These are phyloP conservation scores for Drosophila hawaiiensis DNA, from an alignment of 2,888 invertebrate genomes.

Conservation along the genomic window DNA sequence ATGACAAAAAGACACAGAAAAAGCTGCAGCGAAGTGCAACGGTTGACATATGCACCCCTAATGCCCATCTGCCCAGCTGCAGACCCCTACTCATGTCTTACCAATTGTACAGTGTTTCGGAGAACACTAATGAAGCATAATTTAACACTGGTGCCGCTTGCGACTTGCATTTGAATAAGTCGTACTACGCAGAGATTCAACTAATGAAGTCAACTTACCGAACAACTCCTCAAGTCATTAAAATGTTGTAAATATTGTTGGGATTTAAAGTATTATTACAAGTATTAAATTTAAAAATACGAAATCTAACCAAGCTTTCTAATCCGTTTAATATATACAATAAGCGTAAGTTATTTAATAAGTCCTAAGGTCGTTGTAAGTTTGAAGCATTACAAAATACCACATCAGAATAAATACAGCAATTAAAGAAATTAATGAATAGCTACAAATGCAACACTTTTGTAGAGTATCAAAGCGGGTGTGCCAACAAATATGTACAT, in stretches of 20 bases:
- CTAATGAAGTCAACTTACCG: conserved; percentile 64
- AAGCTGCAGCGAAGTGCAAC: conserved; percentile 41
- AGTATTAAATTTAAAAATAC: background rate
- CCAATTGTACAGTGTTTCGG: conserved; percentile 23
- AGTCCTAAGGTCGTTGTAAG: conserved; percentile 33
- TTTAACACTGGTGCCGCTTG: conserved; percentile 63
- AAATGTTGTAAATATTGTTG: background rate
- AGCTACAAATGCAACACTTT: conserved; percentile 32
- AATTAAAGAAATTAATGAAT: conserved; percentile 2
- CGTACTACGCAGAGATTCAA: conserved; percentile 53
- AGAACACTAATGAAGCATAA: conserved; percentile 78
- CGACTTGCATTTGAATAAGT: conserved; percentile 60
- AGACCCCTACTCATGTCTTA: conserved; percentile 1
- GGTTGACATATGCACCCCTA: conserved; percentile 48
- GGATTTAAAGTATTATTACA: background rate
- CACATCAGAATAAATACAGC: conserved; percentile 42
- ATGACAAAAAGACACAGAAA: conserved; percentile 63
- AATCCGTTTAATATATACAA: background rate
- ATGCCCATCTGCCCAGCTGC: background rate
- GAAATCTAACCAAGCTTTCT: background rate
- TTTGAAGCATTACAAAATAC: conserved; percentile 60
- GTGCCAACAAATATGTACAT: conserved; percentile 82
- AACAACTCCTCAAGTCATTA: conserved; percentile 3
- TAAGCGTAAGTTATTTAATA: conserved; percentile 21
- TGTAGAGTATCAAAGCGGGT: conserved; percentile 70